Base-by-base conservation (phyloP, 92 coral and sea anemone genomes). In the Zoanthus gigantus region DNA sequence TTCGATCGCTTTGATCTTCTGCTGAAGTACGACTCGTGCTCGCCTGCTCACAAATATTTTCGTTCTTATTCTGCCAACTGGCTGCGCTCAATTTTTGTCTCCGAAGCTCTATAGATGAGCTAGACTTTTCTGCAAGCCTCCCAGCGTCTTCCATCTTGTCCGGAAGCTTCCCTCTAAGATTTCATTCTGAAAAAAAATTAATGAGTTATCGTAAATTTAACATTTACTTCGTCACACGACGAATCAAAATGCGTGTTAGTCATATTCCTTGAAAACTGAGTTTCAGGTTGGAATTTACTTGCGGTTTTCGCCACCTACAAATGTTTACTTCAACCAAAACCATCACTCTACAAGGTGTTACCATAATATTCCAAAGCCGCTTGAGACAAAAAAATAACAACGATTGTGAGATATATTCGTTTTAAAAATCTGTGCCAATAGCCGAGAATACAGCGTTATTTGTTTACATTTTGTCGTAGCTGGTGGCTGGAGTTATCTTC, bases 81-180 rank as follows among this genome's bases (percentile, higher is more conserved):
- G 92, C 88, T 15, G 98, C 98, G 71, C 92, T 92, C 37, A 96
- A 87, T 84, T 95, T 95, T 90, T 93, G 74, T 77, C 90, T 92
- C 57, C 94, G 94, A 28, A 94, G 79, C 71, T 96, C 96, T 54
- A 92, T 71, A 69, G 77, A 34, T 15, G 89, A 83, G 47, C 72
- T 53, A n/a, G 52, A 44, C 53, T 69, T 56, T 28, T 71, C 47
- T 34, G 75, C 48, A 63, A 67, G 65, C 54, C 88, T 78, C 17
- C 67, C 76, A 54, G 52, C 29, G 58, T 29, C 65, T 72, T 52
- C 87, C 89, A 91, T 91, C 79, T 66, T 46, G 48, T 52, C 30
- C 65, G 57, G 44, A 42, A 13, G 52, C 14, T 44, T 9, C 2
- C 53, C 31, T 69, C 79, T 34, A 72, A 18, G 18, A 29, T 12